phyloP scores from a whole-genome alignment of 2,113 vertebrate genomes.

The Dendropsophus ebraccatus region DNA sequence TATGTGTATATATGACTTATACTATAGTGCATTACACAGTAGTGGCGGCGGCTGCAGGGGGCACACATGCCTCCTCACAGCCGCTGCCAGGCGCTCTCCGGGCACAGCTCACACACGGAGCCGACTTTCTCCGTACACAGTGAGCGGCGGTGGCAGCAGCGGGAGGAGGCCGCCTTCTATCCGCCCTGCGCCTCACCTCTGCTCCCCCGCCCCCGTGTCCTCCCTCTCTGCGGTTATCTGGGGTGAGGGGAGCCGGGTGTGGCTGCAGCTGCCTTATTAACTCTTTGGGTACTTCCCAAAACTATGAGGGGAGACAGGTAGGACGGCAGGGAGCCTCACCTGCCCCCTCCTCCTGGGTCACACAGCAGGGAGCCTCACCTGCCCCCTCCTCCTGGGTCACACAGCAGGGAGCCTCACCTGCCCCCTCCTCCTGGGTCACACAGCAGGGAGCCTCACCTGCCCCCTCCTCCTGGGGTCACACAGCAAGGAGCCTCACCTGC shows the following conservation, averaged over 20 bases:
- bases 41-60: too few species aligned
- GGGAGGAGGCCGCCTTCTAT: constrained; percentile 20
- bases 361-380: too few species aligned
- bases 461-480: too few species aligned
- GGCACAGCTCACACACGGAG: not conserved
- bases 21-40: too few species aligned
- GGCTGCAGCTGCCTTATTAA: constrained; percentile 29
- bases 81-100: not conserved
- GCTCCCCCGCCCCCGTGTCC: constrained; percentile 51
- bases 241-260: constrained; percentile 59
- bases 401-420: too few species aligned
- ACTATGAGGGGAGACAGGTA: not conserved
- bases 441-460: too few species aligned
- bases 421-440: too few species aligned
- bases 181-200: constrained; percentile 47
- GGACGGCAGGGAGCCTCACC: not conserved
- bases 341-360: too few species aligned
- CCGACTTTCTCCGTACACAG: not conserved
- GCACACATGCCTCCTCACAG: not conserved
- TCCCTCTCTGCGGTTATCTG: constrained; percentile 58
- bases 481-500: too few species aligned
- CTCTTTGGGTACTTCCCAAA: constrained; percentile 32
- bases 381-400: too few species aligned
- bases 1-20: too few species aligned
- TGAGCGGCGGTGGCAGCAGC: not conserved